Base-by-base conservation (phyloP, 2,113 vertebrate genomes). In the Melozone crissalis region DNA sequence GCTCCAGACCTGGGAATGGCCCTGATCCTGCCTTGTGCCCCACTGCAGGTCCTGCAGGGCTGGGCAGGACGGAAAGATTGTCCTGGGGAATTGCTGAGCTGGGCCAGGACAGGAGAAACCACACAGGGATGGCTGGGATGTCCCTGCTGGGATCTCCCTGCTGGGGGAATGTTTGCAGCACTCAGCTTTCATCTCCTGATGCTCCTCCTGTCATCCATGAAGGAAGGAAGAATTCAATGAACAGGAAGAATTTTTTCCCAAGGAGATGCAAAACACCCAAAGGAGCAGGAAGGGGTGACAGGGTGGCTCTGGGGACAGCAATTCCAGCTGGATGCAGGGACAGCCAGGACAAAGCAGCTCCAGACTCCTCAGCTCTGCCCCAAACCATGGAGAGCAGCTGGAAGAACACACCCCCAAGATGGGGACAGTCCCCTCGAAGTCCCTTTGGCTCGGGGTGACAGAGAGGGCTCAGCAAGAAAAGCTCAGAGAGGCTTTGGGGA, bases 41-140 rank as follows among this genome's bases (percentile, higher is more conserved):
- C 49, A 2, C 0, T 12, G 20, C 58, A 5, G 6, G 35, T 75
- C 58, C 57, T 8, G 9, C 3, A 2, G 72, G 37, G 57, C 41
- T 0, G 1, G 55, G 43, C 37, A 62, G 73, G 23, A 27, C 27
- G 39, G 10, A 66, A 7, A 27, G 24, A 7, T 16, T 4, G 3
- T 58, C 19, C 44, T 0, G 1, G 30, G 19, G 35, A 13, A 2
- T 2, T 23, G 20, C 6, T 18, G 84, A 39, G 51, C 65, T 7
- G 75, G 55, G 47, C 54, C 43, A 13, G 62, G 19, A 52, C 16
- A 27, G 49, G 47, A 49, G 44, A 23, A 66, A 12, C 33, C 51
- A 1, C 1, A 0, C 17, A 2, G 62, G 65, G 51, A 41, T 27
- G 4, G 16, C 83, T 47, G 1, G 0, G 49, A 33, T 28, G 31